A percentile compares a stretch with the other conserved stretches of the same genome.
These are phyloP conservation scores for Burhinus oedicnemus DNA, from an alignment of 2,113 vertebrate genomes.

Conservation along the genomic window DNA sequence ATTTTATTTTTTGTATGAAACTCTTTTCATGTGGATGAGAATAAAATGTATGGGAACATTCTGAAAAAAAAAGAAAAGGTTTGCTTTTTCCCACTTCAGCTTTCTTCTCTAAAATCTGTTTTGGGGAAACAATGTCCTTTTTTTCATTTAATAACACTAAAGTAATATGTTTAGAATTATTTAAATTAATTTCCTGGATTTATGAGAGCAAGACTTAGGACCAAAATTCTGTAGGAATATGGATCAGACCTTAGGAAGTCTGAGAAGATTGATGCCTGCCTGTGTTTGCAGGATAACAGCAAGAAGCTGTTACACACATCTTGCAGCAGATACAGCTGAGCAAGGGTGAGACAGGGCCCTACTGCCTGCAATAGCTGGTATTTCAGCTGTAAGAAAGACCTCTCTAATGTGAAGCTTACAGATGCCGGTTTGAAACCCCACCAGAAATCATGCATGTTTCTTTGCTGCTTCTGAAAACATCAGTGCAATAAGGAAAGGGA, in stretches of 20 bases:
- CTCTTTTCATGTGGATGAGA: neutral
- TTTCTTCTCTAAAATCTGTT: neutral
- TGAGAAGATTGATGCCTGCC: neutral
- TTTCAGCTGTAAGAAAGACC: neutral
- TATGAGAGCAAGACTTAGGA: neutral
- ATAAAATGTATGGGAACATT: neutral
- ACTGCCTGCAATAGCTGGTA: neutral
- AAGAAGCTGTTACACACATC: neutral
- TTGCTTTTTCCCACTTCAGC: neutral
- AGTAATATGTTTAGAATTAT: neutral
- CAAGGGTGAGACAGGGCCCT: neutral
- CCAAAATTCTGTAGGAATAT: neutral
- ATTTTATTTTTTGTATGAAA: neutral
- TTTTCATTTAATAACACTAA: neutral
- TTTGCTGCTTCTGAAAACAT: neutral
- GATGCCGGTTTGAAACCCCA: neutral
- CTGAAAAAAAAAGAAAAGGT: neutral
- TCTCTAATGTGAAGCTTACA: neutral
- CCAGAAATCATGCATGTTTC: neutral
- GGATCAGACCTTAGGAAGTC: neutral
- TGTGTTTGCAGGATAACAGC: neutral
- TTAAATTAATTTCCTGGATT: neutral
- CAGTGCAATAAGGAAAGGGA: neutral
- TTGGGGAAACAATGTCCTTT: fast-evolving
- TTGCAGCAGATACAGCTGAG: neutral